Percentiles rank a stretch among this genome's conserved stretches.
Evolutionary conservation across 1,140 invertebrate genomes (phyloP).

Genomic region (Heliconius himera): DNA sequence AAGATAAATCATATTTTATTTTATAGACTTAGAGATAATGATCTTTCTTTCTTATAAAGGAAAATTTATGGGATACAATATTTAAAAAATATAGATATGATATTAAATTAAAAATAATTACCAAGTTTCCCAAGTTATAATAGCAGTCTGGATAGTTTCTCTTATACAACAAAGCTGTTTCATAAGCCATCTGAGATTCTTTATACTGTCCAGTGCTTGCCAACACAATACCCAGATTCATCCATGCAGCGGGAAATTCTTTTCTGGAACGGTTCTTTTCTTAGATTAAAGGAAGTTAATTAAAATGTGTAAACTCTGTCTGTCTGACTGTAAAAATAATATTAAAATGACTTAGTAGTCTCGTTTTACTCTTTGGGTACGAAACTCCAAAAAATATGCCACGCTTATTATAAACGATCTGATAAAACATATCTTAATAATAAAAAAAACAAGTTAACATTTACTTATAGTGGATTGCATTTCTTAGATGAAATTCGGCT

Average conservation of each 20-base stretch:
- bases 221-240: slow-evolving; percentile 97
- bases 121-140: slow-evolving; percentile 96
- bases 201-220: slow-evolving; percentile 87
- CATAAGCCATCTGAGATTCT: slow-evolving; percentile 91
- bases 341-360: too few species aligned
- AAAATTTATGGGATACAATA: too few species aligned
- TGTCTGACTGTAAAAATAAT: too few species aligned
- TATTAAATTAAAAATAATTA: slow-evolving; percentile 40
- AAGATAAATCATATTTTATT: too few species aligned
- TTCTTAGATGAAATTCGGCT: slow-evolving; percentile 89
- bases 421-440: background rate
- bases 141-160: slow-evolving; percentile 94
- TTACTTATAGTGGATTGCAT: slow-evolving; percentile 89
- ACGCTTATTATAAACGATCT: too few species aligned
- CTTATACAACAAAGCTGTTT: slow-evolving; percentile 88
- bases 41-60: too few species aligned
- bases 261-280: slow-evolving; percentile 78
- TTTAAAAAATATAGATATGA: too few species aligned
- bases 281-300: background rate
- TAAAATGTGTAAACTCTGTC: background rate
- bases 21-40: too few species aligned
- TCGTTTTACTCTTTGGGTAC: too few species aligned
- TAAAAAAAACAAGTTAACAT: slow-evolving; percentile 3
- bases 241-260: slow-evolving; percentile 97
- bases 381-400: too few species aligned